Percentiles rank a stretch among this genome's conserved stretches.
phyloP scores from a whole-genome alignment of 2,797 vertebrate genomes.

The Rhynchotus rufescens region DNA sequence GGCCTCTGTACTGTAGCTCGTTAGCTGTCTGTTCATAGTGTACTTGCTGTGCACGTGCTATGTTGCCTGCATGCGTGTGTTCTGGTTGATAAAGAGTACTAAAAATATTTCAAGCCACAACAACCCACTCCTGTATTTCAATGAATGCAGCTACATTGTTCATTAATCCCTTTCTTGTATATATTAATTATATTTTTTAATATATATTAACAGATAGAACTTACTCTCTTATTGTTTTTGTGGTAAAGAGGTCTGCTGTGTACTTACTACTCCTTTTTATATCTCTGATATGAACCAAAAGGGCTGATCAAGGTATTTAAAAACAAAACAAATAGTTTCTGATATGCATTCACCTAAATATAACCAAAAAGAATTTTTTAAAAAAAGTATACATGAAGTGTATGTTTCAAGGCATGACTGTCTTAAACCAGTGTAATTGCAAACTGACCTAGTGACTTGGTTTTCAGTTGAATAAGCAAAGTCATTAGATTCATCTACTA shows the following conservation, averaged over 20 bases:
- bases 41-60: not conserved
- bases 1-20: not conserved
- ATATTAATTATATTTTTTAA: not conserved
- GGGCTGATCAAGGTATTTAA: not conserved
- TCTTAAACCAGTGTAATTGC: not conserved
- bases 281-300: not conserved
- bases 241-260: not conserved
- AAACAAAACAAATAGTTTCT: not conserved
- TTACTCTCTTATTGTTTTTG: not conserved
- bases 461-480: not conserved
- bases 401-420: not conserved
- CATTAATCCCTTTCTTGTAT: not conserved
- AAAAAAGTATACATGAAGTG: too few species aligned
- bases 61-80: not conserved
- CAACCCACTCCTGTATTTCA: not conserved
- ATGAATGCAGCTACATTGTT: not conserved
- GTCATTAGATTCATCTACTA: not conserved
- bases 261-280: rapidly evolving
- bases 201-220: not conserved
- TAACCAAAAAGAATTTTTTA: not conserved
- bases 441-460: not conserved
- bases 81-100: not conserved
- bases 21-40: not conserved
- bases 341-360: not conserved
- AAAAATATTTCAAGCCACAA: not conserved